Conservation (phyloP, 2,797 vertebrate genomes). For the Danio jaintianensis region DNA sequence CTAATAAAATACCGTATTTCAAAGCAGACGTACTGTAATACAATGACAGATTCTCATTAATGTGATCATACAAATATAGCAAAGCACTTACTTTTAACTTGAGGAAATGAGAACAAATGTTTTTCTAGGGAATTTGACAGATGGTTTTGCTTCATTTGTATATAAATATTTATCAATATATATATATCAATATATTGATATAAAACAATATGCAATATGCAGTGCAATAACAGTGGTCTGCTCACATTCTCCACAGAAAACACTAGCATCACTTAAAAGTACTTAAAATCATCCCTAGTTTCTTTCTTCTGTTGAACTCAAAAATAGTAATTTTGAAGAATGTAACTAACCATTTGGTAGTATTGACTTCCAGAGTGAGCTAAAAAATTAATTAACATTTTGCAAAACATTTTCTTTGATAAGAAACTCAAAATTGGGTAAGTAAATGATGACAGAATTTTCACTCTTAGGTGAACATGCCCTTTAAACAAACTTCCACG, state of each 20-base stretch:
- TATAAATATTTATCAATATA: too few species aligned
- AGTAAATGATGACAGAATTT: too few species aligned
- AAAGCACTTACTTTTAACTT: constrained; percentile 11
- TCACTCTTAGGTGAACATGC: too few species aligned
- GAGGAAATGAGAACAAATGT: constrained; percentile 5
- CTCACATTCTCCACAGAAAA: neutral
- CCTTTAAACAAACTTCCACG: neutral
- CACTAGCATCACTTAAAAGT: neutral
- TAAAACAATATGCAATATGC: too few species aligned
- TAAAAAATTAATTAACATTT: too few species aligned
- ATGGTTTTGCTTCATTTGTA: constrained; percentile 10
- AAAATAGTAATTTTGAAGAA: too few species aligned
- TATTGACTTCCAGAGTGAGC: too few species aligned
- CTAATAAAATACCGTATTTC: neutral
- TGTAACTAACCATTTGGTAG: too few species aligned
- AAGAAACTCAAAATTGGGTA: too few species aligned
- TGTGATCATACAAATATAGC: neutral
- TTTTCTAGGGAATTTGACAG: neutral
- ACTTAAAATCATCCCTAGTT: neutral
- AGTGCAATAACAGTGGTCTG: constrained; percentile 12
- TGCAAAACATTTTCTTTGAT: too few species aligned
- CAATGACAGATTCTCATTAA: neutral
- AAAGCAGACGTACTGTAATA: neutral
- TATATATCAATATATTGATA: too few species aligned
- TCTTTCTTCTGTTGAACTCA: too few species aligned